Evolutionary conservation across 2,797 vertebrate genomes (phyloP).

Genomic region (Paratrypauchen microcephalus): DNA sequence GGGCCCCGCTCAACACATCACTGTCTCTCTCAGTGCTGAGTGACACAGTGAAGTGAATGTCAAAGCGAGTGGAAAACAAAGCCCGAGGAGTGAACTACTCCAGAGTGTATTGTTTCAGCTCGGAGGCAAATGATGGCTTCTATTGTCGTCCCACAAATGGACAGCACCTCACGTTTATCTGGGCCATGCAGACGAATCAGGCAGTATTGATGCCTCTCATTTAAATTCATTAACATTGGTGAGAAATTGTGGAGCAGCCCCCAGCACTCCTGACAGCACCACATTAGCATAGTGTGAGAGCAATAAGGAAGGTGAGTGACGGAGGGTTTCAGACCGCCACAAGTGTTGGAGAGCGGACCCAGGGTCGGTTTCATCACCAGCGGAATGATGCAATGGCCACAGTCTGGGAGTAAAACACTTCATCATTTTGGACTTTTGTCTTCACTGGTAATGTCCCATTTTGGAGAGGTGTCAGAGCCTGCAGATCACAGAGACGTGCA

Average conservation of each 20-base stretch:
- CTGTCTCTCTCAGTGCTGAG: no score
- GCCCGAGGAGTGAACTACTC: no score
- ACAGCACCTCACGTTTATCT: constrained; percentile 33
- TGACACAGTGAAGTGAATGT: no score
- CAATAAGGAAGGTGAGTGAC: constrained; percentile 8
- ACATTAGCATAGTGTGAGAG: constrained; percentile 24
- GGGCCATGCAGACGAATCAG: constrained; percentile 27
- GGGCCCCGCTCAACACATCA: no score
- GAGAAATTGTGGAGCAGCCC: constrained; percentile 10
- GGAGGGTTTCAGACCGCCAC: neutral
- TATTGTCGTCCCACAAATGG: constrained; percentile 28
- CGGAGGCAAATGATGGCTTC: neutral
- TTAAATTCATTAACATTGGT: constrained; percentile 54
- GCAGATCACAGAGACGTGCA: no score
- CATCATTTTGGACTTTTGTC: constrained; percentile 15
- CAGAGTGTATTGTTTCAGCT: no score
- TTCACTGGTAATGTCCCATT: neutral
- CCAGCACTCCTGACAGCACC: constrained; percentile 31
- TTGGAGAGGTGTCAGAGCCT: neutral
- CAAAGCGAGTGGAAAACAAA: no score
- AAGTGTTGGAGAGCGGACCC: neutral
- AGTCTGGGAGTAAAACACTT: constrained; percentile 15
- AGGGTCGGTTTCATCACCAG: constrained; percentile 37
- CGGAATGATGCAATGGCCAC: constrained; percentile 31
- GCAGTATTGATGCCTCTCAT: constrained; percentile 39